A percentile compares a stretch with the other conserved stretches of the same genome.
phyloP scores from a whole-genome alignment of 2,113 vertebrate genomes.

The Caracal caracal region DNA sequence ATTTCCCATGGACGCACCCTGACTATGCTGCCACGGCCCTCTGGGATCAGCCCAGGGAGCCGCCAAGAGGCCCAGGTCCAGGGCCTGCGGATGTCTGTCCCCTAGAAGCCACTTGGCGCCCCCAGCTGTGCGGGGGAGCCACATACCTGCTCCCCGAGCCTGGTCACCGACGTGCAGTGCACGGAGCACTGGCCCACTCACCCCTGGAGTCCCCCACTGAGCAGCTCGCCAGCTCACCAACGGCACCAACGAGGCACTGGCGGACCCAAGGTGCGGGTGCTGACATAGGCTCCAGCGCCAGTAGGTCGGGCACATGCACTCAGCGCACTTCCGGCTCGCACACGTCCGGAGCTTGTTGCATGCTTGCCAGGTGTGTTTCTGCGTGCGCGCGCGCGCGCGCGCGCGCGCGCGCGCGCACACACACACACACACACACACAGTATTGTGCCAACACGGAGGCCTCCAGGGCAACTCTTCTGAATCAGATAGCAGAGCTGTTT shows the following conservation, averaged over 20 bases:
- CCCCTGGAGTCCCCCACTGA: not conserved
- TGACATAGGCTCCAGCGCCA: not conserved
- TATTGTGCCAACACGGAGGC: not conserved
- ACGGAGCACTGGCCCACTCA: not conserved
- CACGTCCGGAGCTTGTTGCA: not conserved
- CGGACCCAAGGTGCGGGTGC: not conserved
- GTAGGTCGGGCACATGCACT: not conserved
- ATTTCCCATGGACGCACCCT: not conserved
- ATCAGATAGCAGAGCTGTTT: constrained; percentile 19
- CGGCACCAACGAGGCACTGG: not conserved
- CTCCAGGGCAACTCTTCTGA: constrained; percentile 36
- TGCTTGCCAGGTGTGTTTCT: constrained; percentile 7
- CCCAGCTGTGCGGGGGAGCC: not conserved
- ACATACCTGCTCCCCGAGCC: not conserved
- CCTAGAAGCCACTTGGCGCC: not conserved
- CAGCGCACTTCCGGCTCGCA: fast-evolving
- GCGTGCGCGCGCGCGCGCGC: too few relatives aligned
- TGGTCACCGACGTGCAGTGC: not conserved
- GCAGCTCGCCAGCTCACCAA: not conserved
- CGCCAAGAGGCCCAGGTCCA: not conserved
- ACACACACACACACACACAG: not conserved
- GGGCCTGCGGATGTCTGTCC: constrained; percentile 19
- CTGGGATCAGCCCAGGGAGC: constrained; percentile 20
- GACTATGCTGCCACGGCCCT: not conserved
- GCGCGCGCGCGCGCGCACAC: not conserved